These are phyloP conservation scores for Neria commutata DNA, from an alignment of 2,888 invertebrate species.

Conservation along the genomic window DNA sequence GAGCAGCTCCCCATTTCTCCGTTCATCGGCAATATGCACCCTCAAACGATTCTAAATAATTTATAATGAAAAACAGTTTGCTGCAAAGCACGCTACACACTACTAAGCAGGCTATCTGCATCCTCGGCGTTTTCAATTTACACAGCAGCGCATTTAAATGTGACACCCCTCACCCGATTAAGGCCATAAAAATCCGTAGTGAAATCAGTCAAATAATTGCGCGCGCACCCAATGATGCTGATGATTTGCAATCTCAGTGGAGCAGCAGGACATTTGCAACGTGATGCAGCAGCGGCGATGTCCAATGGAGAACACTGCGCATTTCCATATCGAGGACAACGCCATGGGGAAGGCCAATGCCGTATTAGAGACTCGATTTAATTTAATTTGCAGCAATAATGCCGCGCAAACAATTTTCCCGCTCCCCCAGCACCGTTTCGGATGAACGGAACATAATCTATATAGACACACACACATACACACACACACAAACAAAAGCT, in stretches of 20 bases:
- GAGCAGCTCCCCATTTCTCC: no score
- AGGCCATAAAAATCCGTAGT: slow-evolving; percentile 10
- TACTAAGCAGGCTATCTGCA: no score
- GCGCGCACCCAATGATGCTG: slow-evolving; percentile 29
- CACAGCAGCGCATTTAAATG: neutral
- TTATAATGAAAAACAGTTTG: no score
- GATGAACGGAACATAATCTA: slow-evolving; percentile 23
- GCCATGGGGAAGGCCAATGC: slow-evolving; percentile 6
- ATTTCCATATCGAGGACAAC: slow-evolving; percentile 9
- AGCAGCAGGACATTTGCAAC: slow-evolving; percentile 26
- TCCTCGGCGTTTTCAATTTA: neutral
- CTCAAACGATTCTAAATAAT: no score
- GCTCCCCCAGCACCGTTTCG: slow-evolving; percentile 27
- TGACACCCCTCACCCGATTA: no score
- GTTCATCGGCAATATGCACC: no score
- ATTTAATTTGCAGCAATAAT: slow-evolving; percentile 57
- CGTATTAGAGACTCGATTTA: slow-evolving; percentile 53
- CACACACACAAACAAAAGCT: slow-evolving; percentile 10
- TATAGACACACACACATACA: neutral
- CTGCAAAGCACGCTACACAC: no score
- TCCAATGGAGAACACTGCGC: neutral
- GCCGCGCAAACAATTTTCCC: slow-evolving; percentile 53
- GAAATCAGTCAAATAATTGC: slow-evolving; percentile 28
- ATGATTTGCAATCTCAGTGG: slow-evolving; percentile 30
- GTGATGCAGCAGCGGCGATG: slow-evolving; percentile 6